A percentile compares a stretch with the other conserved stretches of the same genome.
phyloP scores from a whole-genome alignment of 2,888 invertebrate species.

The Caenorhabditis japonica region DNA sequence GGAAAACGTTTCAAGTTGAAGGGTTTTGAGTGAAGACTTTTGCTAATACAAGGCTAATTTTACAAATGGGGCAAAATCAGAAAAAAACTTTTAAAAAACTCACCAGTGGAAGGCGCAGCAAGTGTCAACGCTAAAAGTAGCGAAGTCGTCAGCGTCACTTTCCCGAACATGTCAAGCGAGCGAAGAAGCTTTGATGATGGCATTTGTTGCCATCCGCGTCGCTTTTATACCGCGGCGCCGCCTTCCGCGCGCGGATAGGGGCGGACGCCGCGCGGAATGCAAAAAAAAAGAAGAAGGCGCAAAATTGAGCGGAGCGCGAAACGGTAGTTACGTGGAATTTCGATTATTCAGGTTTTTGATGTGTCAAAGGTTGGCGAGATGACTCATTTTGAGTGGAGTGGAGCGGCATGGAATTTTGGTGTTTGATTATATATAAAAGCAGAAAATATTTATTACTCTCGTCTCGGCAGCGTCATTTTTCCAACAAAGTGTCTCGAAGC shows the following conservation, averaged over 20 bases:
- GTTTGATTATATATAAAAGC: too few relatives aligned
- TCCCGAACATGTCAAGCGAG: slow-evolving; percentile 38
- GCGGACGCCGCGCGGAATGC: slow-evolving; percentile 14
- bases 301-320: neutral
- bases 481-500: too few relatives aligned
- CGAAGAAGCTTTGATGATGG: slow-evolving; percentile 23
- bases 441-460: too few relatives aligned
- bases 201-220: slow-evolving; percentile 26
- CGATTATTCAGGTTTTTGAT: slow-evolving; percentile 37
- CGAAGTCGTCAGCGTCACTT: slow-evolving; percentile 51
- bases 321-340: slow-evolving; percentile 33
- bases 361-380: slow-evolving; percentile 38
- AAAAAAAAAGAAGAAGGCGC: slow-evolving; percentile 7
- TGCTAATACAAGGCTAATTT: neutral
- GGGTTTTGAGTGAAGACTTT: neutral
- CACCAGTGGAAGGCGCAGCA: slow-evolving; percentile 57
- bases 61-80: too few relatives aligned
- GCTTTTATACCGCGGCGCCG: slow-evolving; percentile 31
- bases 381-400: neutral
- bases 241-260: slow-evolving; percentile 9
- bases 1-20: neutral
- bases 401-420: too few relatives aligned
- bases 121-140: slow-evolving; percentile 52
- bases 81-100: too few relatives aligned
- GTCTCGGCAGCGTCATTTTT: too few relatives aligned